Base-by-base conservation (phyloP, 2,888 invertebrate genomes). In the Muschampia plurimacula region DNA sequence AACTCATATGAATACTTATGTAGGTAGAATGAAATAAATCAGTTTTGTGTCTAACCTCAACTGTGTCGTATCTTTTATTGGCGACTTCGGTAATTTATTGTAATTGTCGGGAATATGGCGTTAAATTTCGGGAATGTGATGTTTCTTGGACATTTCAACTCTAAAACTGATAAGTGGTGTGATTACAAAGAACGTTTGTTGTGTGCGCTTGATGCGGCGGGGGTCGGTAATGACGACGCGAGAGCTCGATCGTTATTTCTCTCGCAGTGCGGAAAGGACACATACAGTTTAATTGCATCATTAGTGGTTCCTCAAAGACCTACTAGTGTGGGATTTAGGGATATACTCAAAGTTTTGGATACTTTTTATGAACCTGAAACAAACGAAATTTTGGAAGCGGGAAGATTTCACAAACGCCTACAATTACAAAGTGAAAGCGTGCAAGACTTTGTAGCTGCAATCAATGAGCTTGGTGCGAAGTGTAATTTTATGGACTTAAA, bases 171-270 rank as follows among this genome's bases (percentile, higher is more conserved):
- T 1, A 32, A n/a, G 41, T 67, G 67, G 67, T 67, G 67, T n/a
- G 57, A 67, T 57, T 67, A 67, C 49, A 67, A 71, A 46, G 71
- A 71, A 71, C 71, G 57, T 8, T 59, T 71, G 7, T 55, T 67
- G 41, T 67, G 55, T 67, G 55, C 67, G 46, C 55, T 67, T n/a
- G 55, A 67, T 1, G 55, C 46, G 13, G 67, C 28, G 15, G 67
- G 67, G 5, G 67, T 46, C 13, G 57, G 12, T 28, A 41, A 8
- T 9, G 41, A 67, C 22, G 52, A 13, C 55, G 15, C 8, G 1
- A 67, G 55, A 36, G 55, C 28, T 28, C 32, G 52, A n/a, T 66
- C 65, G 49, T 32, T 52, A 52, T 66, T 66, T 67, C 52, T 67
- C 36, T 67, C 52, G 52, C 36, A 55, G 22, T 67, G 66, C 32